Base-by-base conservation (phyloP, 2,888 invertebrate species). In the Andricus curvator region DNA sequence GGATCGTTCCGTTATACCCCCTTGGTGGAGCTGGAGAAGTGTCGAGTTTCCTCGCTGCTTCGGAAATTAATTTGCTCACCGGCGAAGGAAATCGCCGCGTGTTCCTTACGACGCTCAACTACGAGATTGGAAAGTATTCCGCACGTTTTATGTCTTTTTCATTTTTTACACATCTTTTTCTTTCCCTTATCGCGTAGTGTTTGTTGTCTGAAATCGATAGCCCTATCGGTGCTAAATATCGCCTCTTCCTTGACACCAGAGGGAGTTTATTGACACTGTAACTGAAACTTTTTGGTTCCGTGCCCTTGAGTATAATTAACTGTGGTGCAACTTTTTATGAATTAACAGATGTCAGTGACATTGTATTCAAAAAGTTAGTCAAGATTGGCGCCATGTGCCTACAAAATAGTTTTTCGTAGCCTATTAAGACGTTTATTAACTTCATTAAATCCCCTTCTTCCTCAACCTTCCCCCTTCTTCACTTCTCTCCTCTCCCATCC, bases 251-350 rank as follows among this genome's bases (percentile, higher is more conserved):
- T 83, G 9, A 56, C 83, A 64, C 80, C 81, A 84, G 74, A 80
- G 82, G 85, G 84, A 85, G 86, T 87, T 87, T 86, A 87, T 87
- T 87, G 86, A 86, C 86, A 87, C 86, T 86, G 86, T 85, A 86
- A 87, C 85, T 86, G 86, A 87, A 87, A 82, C 83, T 83, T 83
- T 80, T 82, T 74, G 74, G 80, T 6, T 37, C n/a, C 8, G 29
- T 48, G 25, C 9, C 9, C 20, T 29, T 2, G 22, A 22, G 25
- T 48, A 66, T 17, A 66, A 41, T 67, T 20, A 66, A 37, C 20
- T 41, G n/a, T 22, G n/a, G 2, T 51, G 51, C 8, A 51, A 51
- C 8, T 51, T 51, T 51, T 51, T 8, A 51, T 8, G 51, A 51
- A 44, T 44, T 44, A 13, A 13, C 13, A 44, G 44, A 11, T 44